Evolutionary conservation across 2,888 invertebrate species (phyloP).

Genomic region (Macaria notata): DNA sequence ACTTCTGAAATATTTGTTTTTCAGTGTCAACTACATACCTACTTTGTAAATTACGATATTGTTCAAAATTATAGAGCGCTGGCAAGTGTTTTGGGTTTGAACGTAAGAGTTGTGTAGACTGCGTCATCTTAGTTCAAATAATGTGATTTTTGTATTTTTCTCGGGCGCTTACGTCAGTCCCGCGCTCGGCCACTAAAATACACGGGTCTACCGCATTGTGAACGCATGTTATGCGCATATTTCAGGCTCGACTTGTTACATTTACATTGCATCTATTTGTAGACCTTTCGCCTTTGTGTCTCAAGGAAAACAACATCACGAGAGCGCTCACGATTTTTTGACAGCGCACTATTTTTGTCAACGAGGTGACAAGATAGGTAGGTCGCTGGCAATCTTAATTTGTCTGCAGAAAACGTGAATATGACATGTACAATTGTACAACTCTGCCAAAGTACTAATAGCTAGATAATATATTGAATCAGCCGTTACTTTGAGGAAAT

Average conservation of each 20-base stretch:
- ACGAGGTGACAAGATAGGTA: too few relatives aligned
- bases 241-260: slow-evolving; percentile 9
- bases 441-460: too few relatives aligned
- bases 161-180: slow-evolving; percentile 12
- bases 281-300: slow-evolving; percentile 21
- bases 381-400: too few relatives aligned
- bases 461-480: too few relatives aligned
- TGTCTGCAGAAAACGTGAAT: too few relatives aligned
- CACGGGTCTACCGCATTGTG: slow-evolving; percentile 4
- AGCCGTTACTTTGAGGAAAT: too few relatives aligned
- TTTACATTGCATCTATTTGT: slow-evolving; percentile 23
- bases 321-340: too few relatives aligned
- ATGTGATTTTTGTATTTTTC: slow-evolving; percentile 11
- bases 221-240: slow-evolving; percentile 24
- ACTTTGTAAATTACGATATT: slow-evolving; percentile 9
- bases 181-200: slow-evolving; percentile 2
- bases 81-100: slow-evolving; percentile 9
- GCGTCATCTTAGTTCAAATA: slow-evolving; percentile 19
- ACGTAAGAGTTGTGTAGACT: slow-evolving; percentile 9
- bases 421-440: too few relatives aligned
- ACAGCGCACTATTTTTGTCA: too few relatives aligned
- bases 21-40: slow-evolving; percentile 1
- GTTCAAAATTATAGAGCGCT: slow-evolving; percentile 5
- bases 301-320: not conserved
- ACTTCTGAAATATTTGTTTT: slow-evolving; percentile 4